These are phyloP conservation scores for Budorcas taxicolor DNA, from an alignment of 2,113 vertebrate species.

Conservation along the genomic window DNA sequence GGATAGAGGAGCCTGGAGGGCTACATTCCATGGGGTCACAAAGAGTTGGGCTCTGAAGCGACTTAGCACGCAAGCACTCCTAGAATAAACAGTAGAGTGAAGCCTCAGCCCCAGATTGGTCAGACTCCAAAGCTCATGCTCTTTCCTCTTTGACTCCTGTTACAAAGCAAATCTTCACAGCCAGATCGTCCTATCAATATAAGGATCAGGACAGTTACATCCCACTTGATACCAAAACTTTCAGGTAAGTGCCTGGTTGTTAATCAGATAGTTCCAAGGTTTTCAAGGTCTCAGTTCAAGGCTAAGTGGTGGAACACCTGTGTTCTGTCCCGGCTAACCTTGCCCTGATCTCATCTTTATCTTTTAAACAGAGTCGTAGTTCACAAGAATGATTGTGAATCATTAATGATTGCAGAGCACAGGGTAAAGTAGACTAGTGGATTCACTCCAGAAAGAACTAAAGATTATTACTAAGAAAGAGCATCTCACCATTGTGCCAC, in stretches of 20 bases:
- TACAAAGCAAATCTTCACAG: neutral
- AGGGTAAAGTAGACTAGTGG: neutral
- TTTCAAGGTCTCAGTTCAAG: neutral
- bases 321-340: neutral
- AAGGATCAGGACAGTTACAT: neutral
- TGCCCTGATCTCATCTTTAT: neutral
- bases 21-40: neutral
- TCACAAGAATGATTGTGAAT: neutral
- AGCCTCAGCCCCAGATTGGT: neutral
- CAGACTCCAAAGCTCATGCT: neutral
- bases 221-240: neutral
- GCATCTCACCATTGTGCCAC: conserved; percentile 1
- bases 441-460: neutral
- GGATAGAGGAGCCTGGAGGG: neutral
- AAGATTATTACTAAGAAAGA: neutral
- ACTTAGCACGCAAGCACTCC: neutral
- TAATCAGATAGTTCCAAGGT: neutral
- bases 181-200: neutral
- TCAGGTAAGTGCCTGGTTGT: neutral
- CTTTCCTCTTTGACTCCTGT: neutral
- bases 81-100: neutral
- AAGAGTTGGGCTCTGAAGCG: neutral
- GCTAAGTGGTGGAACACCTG: neutral
- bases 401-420: neutral
- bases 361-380: neutral